Evolutionary conservation across 2,888 invertebrate genomes (phyloP).

Genomic region (Candidula unifasciata): DNA sequence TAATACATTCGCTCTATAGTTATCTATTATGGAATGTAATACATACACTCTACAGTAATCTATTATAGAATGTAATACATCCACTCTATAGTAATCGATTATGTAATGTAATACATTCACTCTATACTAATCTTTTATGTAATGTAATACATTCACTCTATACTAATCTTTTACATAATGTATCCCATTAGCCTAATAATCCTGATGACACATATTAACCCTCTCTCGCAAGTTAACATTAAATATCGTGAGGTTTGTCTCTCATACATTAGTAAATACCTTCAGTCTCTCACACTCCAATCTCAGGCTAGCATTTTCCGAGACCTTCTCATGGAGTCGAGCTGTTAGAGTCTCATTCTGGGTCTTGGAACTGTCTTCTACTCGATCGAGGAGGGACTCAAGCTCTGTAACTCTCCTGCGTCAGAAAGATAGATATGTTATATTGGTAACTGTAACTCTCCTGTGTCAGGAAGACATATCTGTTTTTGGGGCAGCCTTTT

Average conservation of each 20-base stretch:
- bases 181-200: too few species aligned
- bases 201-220: neutral
- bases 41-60: too few species aligned
- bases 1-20: too few species aligned
- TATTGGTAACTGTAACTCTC: slow-evolving; percentile 57
- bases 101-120: too few species aligned
- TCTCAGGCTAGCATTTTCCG: slow-evolving; percentile 64
- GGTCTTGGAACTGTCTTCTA: slow-evolving; percentile 70
- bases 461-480: slow-evolving; percentile 55
- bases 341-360: slow-evolving; percentile 66
- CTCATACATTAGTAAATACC: slow-evolving; percentile 60
- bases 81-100: too few species aligned
- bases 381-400: slow-evolving; percentile 69
- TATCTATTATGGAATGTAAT: too few species aligned
- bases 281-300: slow-evolving; percentile 73
- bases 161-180: too few species aligned
- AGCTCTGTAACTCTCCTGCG: slow-evolving; percentile 72
- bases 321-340: slow-evolving; percentile 69
- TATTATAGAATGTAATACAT: too few species aligned
- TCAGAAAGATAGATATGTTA: neutral
- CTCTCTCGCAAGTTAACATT: neutral
- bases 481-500: too few species aligned
- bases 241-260: neutral
- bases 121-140: too few species aligned
- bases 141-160: too few species aligned